These are phyloP conservation scores for Drosophila virilis DNA, from an alignment of 1,140 invertebrate species.

Conservation along the genomic window DNA sequence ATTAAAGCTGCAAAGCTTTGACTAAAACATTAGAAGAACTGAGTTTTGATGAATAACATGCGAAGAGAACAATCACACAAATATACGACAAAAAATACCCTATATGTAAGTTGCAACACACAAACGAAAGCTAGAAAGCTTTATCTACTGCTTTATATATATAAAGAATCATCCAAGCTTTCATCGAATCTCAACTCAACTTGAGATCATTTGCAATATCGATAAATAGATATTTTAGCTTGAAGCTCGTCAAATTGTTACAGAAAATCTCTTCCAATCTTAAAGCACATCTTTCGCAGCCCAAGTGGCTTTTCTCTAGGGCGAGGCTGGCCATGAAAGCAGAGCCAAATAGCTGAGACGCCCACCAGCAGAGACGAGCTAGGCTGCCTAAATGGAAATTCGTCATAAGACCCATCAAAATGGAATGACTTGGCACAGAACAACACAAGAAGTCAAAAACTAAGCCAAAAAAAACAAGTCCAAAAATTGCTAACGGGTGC, in stretches of 20 bases:
- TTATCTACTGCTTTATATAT: too few relatives aligned
- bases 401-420: constrained; percentile 75
- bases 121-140: background rate
- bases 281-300: background rate
- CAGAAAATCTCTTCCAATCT: background rate
- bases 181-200: too few relatives aligned
- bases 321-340: background rate
- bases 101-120: background rate
- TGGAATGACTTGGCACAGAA: constrained; percentile 58
- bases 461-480: constrained; percentile 9
- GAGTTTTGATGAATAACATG: too few relatives aligned
- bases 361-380: constrained; percentile 5
- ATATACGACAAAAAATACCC: constrained; percentile 11
- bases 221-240: background rate
- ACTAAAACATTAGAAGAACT: too few relatives aligned
- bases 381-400: constrained; percentile 53
- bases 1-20: too few relatives aligned
- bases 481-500: background rate
- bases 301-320: background rate
- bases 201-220: too few relatives aligned
- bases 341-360: constrained; percentile 6
- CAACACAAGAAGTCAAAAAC: constrained; percentile 10
- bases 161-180: too few relatives aligned
- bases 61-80: background rate
- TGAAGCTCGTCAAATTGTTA: background rate